phyloP scores from a whole-genome alignment of 92 coral and sea anemone species.

The Phymanthus crucifer region DNA sequence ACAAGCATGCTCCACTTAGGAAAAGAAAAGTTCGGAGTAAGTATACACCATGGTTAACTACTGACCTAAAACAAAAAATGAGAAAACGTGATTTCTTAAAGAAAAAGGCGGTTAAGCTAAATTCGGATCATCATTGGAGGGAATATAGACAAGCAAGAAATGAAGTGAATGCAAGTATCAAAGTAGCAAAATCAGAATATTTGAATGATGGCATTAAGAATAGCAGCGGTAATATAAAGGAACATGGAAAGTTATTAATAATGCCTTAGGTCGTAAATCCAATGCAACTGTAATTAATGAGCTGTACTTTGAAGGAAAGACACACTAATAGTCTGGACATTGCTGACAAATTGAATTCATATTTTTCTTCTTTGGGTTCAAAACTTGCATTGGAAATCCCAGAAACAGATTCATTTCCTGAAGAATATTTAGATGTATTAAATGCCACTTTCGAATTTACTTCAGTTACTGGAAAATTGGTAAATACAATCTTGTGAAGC shows the following conservation, averaged over 20 bases:
- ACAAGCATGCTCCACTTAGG: slow-evolving; percentile 40
- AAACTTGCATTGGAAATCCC: slow-evolving; percentile 38
- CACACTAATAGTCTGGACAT: slow-evolving; percentile 18
- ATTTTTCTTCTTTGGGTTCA: slow-evolving; percentile 31
- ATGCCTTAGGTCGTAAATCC: slow-evolving; percentile 18
- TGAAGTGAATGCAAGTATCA: slow-evolving; percentile 14
- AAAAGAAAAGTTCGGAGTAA: slow-evolving; percentile 36
- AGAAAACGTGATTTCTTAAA: slow-evolving; percentile 19
- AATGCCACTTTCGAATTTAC: slow-evolving; percentile 2
- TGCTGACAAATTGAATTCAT: slow-evolving; percentile 23
- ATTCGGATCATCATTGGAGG: background rate
- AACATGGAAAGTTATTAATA: slow-evolving; percentile 33
- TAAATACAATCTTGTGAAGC: background rate
- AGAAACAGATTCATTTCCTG: slow-evolving; percentile 14
- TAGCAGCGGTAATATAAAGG: slow-evolving; percentile 11
- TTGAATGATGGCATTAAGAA: slow-evolving; percentile 25
- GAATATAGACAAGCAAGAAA: slow-evolving; percentile 6
- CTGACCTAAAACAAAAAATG: slow-evolving; percentile 27
- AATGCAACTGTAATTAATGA: slow-evolving; percentile 4
- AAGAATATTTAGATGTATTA: slow-evolving; percentile 3
- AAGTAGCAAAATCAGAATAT: slow-evolving; percentile 14
- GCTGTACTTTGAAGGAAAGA: background rate
- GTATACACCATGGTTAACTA: slow-evolving; percentile 32
- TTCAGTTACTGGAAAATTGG: background rate
- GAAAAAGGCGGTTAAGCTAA: background rate